Base-by-base conservation (phyloP, 2,113 vertebrate genomes). In the Shinisaurus crocodilurus region DNA sequence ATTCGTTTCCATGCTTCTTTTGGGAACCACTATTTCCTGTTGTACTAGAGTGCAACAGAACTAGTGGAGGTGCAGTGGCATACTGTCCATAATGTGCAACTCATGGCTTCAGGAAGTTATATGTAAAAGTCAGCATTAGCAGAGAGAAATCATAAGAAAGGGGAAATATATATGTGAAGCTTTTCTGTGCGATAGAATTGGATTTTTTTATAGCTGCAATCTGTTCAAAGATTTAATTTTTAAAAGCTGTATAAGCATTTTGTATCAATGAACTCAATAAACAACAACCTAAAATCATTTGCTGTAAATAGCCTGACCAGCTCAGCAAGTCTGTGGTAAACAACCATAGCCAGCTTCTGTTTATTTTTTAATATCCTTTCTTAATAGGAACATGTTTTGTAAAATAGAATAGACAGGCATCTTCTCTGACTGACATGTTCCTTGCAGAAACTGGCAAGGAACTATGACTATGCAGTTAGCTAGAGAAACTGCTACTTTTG, bases 361-460 rank as follows among this genome's bases (percentile, higher is more conserved):
- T 82, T 82, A 88, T 70, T 82, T 88, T 74, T 23, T 70, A 88
- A 82, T 81, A 72, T 74, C 37, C 37, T 82, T 74, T 48, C 29
- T 60, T 57, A 82, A 82, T 89, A 18, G 48, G 20, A 32, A 89
- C 37, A 29, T 74, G 10, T 88, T 37, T 88, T 65, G 20, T 80
- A 67, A 79, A 88, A 76, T 43, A 69, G n/a, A 72, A 54, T 72
- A 82, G 34, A 23, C 16, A 72, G 67, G 12, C 63, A 80, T 65
- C 34, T 82, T 34, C 45, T 72, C 79, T 82, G 25, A 80, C 20
- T 69, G 34, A 32, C 15, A 12, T 40, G 65, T 23, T 82, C 16
- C 10, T 72, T 57, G 57, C 34, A 57, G 29, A 82, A 1, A 40
- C 25, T 82, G 34, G 87, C 32, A 88, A 50, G 18, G 23, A 23